Evolutionary conservation across 2,888 invertebrate species (phyloP).

Genomic region (Ormyrus thymus): DNA sequence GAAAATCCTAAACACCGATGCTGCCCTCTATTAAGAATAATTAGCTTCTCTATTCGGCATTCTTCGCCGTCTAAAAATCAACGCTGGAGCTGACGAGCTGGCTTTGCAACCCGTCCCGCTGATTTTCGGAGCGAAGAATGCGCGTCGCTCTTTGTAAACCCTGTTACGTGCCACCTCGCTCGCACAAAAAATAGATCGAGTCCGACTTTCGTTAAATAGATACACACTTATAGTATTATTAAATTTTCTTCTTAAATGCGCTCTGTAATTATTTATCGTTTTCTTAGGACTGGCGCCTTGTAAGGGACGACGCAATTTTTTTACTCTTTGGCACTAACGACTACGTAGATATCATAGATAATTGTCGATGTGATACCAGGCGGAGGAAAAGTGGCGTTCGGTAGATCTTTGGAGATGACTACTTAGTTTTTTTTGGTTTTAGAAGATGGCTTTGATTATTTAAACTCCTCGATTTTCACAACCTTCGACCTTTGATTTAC

Average conservation of each 20-base stretch:
- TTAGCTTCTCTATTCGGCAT: conserved; percentile 40
- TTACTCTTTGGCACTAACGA: conserved; percentile 45
- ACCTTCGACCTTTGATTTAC: conserved; percentile 41
- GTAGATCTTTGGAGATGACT: neutral
- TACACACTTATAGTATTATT: conserved; percentile 35
- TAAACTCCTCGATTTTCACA: conserved; percentile 24
- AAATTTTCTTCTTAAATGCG: neutral
- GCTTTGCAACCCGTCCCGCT: conserved; percentile 4
- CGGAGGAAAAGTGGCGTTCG: conserved; percentile 27
- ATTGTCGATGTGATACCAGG: conserved; percentile 48
- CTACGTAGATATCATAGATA: conserved; percentile 21
- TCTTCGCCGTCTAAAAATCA: conserved; percentile 47
- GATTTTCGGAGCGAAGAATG: conserved; percentile 49
- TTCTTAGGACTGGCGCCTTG: conserved; percentile 34
- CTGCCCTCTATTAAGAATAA: conserved; percentile 30
- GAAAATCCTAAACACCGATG: conserved; percentile 33
- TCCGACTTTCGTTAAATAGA: conserved; percentile 42
- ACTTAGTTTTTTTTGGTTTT: conserved; percentile 6
- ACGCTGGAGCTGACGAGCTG: neutral
- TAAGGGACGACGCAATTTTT: conserved; percentile 7
- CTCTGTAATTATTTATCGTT: conserved; percentile 8
- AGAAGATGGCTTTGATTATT: conserved; percentile 38
- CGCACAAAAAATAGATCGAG: conserved; percentile 56
- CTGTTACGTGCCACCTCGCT: conserved; percentile 53
- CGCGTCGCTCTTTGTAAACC: conserved; percentile 49